These are phyloP conservation scores for Branchellion lobata DNA, from an alignment of 2,888 invertebrate genomes.

Conservation along the genomic window DNA sequence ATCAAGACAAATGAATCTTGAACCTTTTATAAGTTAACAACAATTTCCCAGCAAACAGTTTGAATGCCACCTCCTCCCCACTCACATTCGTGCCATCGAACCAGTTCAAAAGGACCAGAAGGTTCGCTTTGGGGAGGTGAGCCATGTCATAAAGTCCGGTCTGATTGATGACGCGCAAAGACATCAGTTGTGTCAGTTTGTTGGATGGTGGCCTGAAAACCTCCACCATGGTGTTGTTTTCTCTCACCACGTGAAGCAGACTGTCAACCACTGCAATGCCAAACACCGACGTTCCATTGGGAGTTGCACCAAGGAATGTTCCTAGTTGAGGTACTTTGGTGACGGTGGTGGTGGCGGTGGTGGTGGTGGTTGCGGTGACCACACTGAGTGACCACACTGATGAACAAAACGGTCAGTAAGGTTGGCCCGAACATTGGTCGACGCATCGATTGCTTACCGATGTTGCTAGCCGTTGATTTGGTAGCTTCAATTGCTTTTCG, in stretches of 20 bases:
- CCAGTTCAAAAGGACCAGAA: constrained; percentile 30
- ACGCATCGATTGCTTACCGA: neutral
- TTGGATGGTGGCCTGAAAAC: neutral
- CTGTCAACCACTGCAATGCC: neutral
- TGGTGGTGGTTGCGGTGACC: too few species aligned
- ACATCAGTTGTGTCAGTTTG: neutral
- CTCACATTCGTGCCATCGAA: constrained; percentile 1
- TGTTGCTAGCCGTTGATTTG: too few species aligned
- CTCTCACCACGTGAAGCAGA: neutral
- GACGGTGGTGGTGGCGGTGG: neutral
- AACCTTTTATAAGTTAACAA: too few species aligned
- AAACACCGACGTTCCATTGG: constrained; percentile 20
- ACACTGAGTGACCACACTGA: neutral
- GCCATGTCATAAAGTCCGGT: constrained; percentile 25
- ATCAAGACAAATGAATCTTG: too few species aligned
- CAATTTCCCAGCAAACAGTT: neutral
- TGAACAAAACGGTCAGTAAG: neutral
- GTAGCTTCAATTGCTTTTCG: too few species aligned
- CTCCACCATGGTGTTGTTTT: neutral
- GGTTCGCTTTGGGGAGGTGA: neutral
- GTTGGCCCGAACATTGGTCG: neutral
- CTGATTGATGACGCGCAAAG: neutral
- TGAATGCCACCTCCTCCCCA: neutral
- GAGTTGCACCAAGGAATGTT: neutral
- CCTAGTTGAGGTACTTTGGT: neutral